Conservation (phyloP, 2,888 invertebrate species). For the Cephalotes varians region DNA sequence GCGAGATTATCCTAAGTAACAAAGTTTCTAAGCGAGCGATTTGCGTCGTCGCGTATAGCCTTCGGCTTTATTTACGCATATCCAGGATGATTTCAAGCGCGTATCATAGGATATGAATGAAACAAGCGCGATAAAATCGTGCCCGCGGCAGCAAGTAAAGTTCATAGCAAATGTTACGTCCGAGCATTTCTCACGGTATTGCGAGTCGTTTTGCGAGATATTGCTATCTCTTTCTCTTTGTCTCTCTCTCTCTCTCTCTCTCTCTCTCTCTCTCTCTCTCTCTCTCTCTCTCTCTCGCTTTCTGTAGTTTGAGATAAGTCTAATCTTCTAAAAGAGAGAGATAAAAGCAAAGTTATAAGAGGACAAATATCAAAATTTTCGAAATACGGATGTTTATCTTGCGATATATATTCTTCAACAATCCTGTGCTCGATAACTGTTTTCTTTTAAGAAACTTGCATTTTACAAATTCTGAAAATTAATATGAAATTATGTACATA, state of each 20-base stretch:
- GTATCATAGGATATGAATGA: slow-evolving; percentile 48
- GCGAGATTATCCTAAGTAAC: slow-evolving; percentile 31
- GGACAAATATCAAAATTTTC: slow-evolving; percentile 11
- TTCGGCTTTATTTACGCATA: slow-evolving; percentile 47
- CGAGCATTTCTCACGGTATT: slow-evolving; percentile 54
- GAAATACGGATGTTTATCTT: neutral
- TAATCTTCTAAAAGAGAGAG: slow-evolving; percentile 14
- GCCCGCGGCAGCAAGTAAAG: slow-evolving; percentile 50
- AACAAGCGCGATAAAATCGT: slow-evolving; percentile 49
- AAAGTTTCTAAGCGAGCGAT: slow-evolving; percentile 40
- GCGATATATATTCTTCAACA: neutral
- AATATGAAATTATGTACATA: neutral
- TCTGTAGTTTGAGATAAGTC: neutral
- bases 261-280: neutral
- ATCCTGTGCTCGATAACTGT: no score
- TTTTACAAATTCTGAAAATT: neutral
- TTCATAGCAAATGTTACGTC: slow-evolving; percentile 60
- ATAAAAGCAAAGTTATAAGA: slow-evolving; percentile 22
- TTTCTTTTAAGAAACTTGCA: neutral
- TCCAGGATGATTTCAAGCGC: slow-evolving; percentile 42
- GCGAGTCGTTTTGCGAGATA: no score
- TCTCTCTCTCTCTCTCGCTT: neutral
- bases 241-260: neutral
- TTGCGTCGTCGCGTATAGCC: slow-evolving; percentile 12
- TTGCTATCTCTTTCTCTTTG: neutral